phyloP scores from a whole-genome alignment of 2,797 vertebrate genomes.

The Lagodon rhomboides region DNA sequence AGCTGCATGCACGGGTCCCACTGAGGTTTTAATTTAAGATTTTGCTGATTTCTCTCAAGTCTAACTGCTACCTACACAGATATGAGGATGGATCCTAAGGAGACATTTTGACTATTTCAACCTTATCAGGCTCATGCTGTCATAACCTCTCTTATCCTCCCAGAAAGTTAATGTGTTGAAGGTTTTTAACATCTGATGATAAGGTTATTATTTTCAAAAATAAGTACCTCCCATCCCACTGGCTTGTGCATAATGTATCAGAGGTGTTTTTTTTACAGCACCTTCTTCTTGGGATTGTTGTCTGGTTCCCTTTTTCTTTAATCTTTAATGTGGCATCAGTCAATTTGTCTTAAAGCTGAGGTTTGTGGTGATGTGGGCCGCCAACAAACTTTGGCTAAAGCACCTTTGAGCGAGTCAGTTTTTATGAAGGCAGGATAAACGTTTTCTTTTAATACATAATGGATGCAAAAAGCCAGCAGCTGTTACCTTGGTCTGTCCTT shows the following conservation, averaged over 20 bases:
- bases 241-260: not conserved
- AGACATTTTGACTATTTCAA: conserved; percentile 9
- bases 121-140: not conserved
- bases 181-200: not conserved
- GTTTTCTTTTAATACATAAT: conserved; percentile 40
- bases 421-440: conserved; percentile 33
- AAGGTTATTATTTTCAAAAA: not conserved
- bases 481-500: conserved; percentile 86
- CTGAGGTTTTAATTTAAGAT: not conserved
- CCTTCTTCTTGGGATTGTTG: not conserved
- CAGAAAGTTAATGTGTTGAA: not conserved
- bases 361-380: not conserved
- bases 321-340: no score
- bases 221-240: not conserved
- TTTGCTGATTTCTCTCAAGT: not conserved
- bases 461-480: conserved; percentile 48
- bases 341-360: not conserved
- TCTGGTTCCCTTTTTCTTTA: not conserved
- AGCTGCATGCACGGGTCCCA: not conserved
- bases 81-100: not conserved
- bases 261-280: not conserved
- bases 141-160: not conserved
- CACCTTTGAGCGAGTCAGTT: conserved; percentile 1
- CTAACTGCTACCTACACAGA: no score
- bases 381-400: not conserved